Base-by-base conservation (phyloP, 1,140 invertebrate species). In the Leptonema lineaticorne region DNA sequence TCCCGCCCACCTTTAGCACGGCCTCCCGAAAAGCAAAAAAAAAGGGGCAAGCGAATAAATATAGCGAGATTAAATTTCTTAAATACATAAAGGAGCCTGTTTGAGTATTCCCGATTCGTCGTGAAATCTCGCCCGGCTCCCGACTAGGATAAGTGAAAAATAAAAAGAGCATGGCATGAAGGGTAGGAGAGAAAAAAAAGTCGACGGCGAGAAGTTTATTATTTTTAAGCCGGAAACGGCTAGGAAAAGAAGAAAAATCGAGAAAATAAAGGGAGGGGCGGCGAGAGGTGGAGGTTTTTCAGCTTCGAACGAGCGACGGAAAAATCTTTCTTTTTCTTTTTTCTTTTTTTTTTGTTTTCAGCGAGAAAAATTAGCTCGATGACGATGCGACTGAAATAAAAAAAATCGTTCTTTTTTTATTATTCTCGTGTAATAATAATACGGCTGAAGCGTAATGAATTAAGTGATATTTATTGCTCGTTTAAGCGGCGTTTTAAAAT, bases 51-150 rank as follows among this genome's bases (percentile, higher is more conserved):
- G 9, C 46, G 46, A 53, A 53, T 53, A 53, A 53, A 53, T 53
- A 53, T 26, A 14, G 22, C 24, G 9, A 26, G 50, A 26, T 53
- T 53, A 53, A 53, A 53, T 53, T 53, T 53, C 50, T 53, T 53
- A 53, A 53, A 53, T 53, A 53, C 50, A 53, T 26, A 53, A 53
- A 53, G n/a, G 50, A 11, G 50, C 50, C 50, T 53, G 50, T 53
- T 53, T 53, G 50, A 53, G n/a, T 26, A 53, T 53, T 53, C 50
- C n/a, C 50, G 22, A 53, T 53, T 53, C 50, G 50, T 53, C 50
- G 50, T 24, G 20, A 53, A 53, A 26, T 53, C 50, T 53, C 50
- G 24, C 18, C 22, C 24, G n/a, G 8, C 46, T n/a, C 18, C 18
- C 16, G 46, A 20, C 50, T n/a, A n/a, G 22, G 24, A 24, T 18